These are phyloP conservation scores for Harmothoe impar DNA, from an alignment of 2,888 invertebrate species.

Conservation along the genomic window DNA sequence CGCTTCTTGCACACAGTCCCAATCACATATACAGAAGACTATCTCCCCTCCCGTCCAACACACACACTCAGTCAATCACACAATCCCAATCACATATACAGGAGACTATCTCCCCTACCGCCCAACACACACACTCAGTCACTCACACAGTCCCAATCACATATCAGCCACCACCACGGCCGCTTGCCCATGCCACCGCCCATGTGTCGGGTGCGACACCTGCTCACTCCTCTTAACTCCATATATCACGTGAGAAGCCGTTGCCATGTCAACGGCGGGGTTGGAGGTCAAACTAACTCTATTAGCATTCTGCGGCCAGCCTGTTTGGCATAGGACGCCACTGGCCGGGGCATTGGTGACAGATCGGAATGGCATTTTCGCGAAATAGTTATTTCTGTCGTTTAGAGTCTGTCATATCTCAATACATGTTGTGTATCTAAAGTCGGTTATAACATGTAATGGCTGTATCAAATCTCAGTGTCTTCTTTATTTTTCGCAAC, in stretches of 20 bases:
- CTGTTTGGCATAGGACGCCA: neutral
- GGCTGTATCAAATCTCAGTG: too few relatives aligned
- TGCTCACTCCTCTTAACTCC: conserved; percentile 13
- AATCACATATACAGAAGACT: too few relatives aligned
- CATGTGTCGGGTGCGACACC: neutral
- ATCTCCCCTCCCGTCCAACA: too few relatives aligned
- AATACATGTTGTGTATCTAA: too few relatives aligned
- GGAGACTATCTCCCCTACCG: too few relatives aligned
- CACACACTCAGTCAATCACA: too few relatives aligned
- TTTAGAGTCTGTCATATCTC: neutral
- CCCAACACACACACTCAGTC: too few relatives aligned
- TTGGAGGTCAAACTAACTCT: conserved; percentile 49
- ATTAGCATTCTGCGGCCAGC: conserved; percentile 25
- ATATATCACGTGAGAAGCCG: conserved; percentile 43
- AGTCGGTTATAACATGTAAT: too few relatives aligned
- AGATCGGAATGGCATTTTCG: neutral
- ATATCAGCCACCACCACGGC: neutral
- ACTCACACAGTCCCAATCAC: neutral
- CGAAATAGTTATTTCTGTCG: conserved; percentile 4
- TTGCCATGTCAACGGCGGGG: conserved; percentile 46
- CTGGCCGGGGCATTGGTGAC: neutral
- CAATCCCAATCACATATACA: too few relatives aligned
- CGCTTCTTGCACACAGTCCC: too few relatives aligned
- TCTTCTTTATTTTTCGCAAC: too few relatives aligned
- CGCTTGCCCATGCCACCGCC: neutral